Evolutionary conservation across 2,797 vertebrate genomes (phyloP).

Genomic region (Gobio occitaniae): DNA sequence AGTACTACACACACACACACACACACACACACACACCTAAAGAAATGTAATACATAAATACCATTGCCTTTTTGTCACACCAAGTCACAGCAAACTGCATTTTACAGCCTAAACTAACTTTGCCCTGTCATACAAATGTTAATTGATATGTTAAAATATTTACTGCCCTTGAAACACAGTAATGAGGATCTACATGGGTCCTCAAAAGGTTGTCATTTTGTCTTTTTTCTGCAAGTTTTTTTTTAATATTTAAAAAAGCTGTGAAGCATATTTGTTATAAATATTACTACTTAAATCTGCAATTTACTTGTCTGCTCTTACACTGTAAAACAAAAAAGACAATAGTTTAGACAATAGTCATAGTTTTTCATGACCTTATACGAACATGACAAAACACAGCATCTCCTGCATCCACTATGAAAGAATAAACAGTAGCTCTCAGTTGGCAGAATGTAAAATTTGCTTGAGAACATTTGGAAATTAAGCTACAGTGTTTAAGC

Average conservation of each 20-base stretch:
- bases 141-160: not conserved
- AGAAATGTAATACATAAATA: too few relatives aligned
- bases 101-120: not conserved
- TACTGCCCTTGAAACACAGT: not conserved
- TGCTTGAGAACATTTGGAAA: slow-evolving; percentile 24
- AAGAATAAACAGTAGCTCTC: slow-evolving; percentile 11
- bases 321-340: slow-evolving; percentile 6
- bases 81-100: not conserved
- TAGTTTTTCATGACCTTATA: not conserved
- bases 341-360: too few relatives aligned
- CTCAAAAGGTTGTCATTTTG: too few relatives aligned
- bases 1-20: too few relatives aligned
- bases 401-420: not conserved
- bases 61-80: too few relatives aligned
- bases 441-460: slow-evolving; percentile 27
- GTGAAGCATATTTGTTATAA: not conserved
- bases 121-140: not conserved
- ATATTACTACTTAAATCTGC: not conserved
- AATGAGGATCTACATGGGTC: too few relatives aligned
- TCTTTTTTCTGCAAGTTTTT: not conserved
- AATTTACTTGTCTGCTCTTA: not conserved
- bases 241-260: not conserved
- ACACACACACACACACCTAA: too few relatives aligned
- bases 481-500: slow-evolving; percentile 30
- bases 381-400: not conserved